A percentile compares a stretch with the other conserved stretches of the same genome.
These are phyloP conservation scores for Zaprionus tsacasi DNA, from an alignment of 1,140 invertebrate species.

Conservation along the genomic window DNA sequence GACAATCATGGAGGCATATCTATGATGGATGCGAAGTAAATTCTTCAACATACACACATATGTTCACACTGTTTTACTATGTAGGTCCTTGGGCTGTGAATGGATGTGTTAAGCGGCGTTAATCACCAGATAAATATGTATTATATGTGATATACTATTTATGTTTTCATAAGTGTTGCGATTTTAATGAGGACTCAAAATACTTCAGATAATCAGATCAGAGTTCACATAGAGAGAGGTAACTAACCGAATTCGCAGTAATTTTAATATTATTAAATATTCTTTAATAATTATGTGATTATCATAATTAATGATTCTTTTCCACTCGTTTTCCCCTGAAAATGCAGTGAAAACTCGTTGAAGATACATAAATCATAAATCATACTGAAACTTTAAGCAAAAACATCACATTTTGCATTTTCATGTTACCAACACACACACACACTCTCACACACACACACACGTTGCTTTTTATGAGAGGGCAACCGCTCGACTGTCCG, in stretches of 20 bases:
- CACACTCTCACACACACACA: not conserved
- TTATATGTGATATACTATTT: not conserved
- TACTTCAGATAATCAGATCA: not conserved
- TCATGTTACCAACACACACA: conserved; percentile 13
- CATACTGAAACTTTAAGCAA: not conserved
- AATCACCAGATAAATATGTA: conserved; percentile 38
- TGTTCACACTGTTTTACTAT: not conserved
- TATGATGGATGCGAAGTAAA: conserved; percentile 59
- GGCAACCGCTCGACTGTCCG: not conserved
- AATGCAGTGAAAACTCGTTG: conserved; percentile 7
- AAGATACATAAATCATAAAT: conserved; percentile 35
- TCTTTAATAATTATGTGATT: not conserved
- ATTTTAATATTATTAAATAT: not conserved
- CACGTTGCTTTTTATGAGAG: conserved; percentile 13
- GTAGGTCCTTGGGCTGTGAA: conserved; percentile 17
- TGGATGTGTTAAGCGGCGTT: conserved; percentile 52
- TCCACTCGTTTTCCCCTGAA: no score
- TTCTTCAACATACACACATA: conserved; percentile 7
- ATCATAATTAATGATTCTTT: not conserved
- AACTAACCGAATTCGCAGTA: not conserved
- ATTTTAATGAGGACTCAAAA: conserved; percentile 4
- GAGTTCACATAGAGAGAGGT: not conserved
- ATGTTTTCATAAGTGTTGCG: conserved; percentile 3
- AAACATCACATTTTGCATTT: conserved; percentile 28
- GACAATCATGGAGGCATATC: conserved; percentile 66